Evolutionary conservation across 2,113 vertebrate species (phyloP), one percentile per base, ranked within the genome.

Genomic region (Apteryx mantelli): DNA sequence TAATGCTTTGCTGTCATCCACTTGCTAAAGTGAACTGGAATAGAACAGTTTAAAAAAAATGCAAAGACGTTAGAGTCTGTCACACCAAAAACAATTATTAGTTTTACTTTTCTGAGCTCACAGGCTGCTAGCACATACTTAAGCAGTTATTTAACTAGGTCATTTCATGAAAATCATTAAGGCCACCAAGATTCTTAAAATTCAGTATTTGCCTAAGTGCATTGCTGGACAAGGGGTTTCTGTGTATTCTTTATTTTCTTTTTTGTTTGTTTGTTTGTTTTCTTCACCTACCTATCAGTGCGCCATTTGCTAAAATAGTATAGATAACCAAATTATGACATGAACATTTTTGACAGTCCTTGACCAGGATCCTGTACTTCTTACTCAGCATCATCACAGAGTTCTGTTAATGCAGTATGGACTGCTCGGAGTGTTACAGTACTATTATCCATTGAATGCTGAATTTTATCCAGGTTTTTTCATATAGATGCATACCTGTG

Each of bases 401-500:
- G 48, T 40, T 48, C 40, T 40, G 18, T n/a, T 30, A 48, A 30
- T 9, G 38, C 64, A 48, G 26, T 1, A 11, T 69, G 28, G 28
- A 34, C 22, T 46, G 0, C 46, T 53, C 26, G 5, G 15, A 14
- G 38, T 6, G 11, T 12, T 48, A 20, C 5, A 8, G 56, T 34
- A 7, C 40, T 48, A 1, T 7, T 36, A n/a, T 42, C n/a, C 40
- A 36, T 58, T 36, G 19, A 65, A 50, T 18, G 30, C 30, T 65
- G 24, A 32, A 58, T 58, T 70, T 56, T 36, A 42, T 42, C 65
- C 9, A 78, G 30, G 5, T 20, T 71, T 56, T 80, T 64, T 22
- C 8, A 13, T 46, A 5, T 40, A 11, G 36, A 30, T 11, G 46
- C 3, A 5, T 78, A 55, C 50, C 19, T 24, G 0, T 36, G 7